Evolutionary conservation across 2,113 vertebrate genomes (phyloP).

Genomic region (Otus sunia): DNA sequence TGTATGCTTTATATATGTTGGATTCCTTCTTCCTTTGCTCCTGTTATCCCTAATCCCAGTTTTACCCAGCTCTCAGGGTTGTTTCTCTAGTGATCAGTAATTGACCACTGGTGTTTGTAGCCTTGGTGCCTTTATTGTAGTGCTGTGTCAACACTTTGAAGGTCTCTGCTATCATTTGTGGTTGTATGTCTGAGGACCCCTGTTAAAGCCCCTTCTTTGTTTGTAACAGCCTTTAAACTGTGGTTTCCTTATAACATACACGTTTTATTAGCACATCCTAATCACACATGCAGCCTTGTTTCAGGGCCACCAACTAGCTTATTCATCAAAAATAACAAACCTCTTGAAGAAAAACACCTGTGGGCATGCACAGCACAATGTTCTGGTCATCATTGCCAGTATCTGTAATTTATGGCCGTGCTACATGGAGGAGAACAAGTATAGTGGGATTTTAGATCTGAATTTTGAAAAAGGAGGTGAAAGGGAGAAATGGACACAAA

Average conservation of each 20-base stretch:
- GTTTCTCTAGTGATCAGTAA: background rate
- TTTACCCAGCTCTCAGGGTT: background rate
- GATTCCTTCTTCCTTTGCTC: background rate
- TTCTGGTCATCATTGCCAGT: background rate
- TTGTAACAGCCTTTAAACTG: background rate
- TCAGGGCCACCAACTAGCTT: background rate
- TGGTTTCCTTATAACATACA: background rate
- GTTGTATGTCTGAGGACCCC: background rate
- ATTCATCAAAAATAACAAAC: background rate
- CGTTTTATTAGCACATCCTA: background rate
- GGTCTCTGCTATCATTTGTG: background rate
- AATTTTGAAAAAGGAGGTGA: background rate
- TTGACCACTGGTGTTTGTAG: background rate
- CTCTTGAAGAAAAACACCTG: background rate
- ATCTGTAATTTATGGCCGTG: background rate
- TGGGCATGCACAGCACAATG: accelerated
- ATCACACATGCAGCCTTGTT: background rate
- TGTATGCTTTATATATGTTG: background rate
- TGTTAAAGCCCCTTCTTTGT: background rate
- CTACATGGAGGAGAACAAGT: too few relatives aligned
- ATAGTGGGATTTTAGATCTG: background rate
- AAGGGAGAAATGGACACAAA: background rate
- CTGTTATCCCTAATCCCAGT: background rate
- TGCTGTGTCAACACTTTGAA: background rate
- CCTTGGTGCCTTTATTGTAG: background rate